Base-by-base conservation (phyloP, 2,797 vertebrate genomes). In the Anabas testudineus region DNA sequence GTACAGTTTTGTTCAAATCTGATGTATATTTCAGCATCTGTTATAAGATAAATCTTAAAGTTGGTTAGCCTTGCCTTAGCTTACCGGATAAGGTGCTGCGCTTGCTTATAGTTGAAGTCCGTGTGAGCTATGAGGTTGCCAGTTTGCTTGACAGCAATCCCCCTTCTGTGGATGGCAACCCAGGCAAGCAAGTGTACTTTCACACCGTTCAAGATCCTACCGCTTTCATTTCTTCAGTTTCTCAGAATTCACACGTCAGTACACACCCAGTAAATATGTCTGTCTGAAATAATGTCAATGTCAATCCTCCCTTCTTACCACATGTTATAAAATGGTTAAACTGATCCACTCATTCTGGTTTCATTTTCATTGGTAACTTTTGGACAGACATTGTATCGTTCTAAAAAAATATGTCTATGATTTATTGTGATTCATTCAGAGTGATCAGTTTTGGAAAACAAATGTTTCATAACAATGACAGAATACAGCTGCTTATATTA, bases 121-220 rank as follows among this genome's bases (percentile, higher is more conserved):
- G 56, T 4, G 3, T 45, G 62, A 71, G 77, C 73, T 48, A 7
- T 8, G 15, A 51, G 63, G 88, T 87, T 90, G 88, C 88, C 90
- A 90, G 78, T 34, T 91, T 22, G 3, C n/a, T 3, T 14, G 5
- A 41, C 22, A 34, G 13, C 2, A 48, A 71, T 59, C 76, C 82
- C 43, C 62, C 73, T 69, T 69, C 28, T 49, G 41, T 24, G 2
- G 36, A 49, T 39, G 8, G 4, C 10, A 59, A 51, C 59, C 12
- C 9, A 34, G 34, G 34, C 9, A 34, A 10, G 3, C 30, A 5
- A 1, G 1, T 10, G 2, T 7, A 7, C 32, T 10, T 21, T 19
- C 19, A 8, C 21, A 22, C 13, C 2, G 10, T 26, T 15, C 30
- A 51, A 34, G 0, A 6, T 26, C 0, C n/a, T 8, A 5, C 9